Conservation (phyloP, 2,888 invertebrate genomes). For the Cosmorhoe ocellata region DNA sequence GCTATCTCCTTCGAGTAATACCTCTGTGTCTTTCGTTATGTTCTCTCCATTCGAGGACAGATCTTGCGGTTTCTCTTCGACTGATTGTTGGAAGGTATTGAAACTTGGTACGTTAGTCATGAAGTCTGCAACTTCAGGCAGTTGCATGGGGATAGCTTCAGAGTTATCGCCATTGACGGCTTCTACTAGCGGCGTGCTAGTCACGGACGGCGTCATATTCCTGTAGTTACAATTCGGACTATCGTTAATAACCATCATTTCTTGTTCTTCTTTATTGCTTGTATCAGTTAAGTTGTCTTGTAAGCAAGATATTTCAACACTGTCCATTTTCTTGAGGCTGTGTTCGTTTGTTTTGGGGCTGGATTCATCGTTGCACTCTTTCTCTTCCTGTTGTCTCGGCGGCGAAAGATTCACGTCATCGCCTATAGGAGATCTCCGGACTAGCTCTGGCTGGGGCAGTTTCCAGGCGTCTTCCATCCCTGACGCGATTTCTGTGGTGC, state of each 20-base stretch:
- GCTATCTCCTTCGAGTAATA: conserved; percentile 56
- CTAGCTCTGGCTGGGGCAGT: conserved; percentile 62
- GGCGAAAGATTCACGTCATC: conserved; percentile 50
- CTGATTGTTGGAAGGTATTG: conserved; percentile 57
- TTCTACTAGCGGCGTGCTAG: conserved; percentile 64
- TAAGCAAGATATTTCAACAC: conserved; percentile 66
- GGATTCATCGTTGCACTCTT: conserved; percentile 34
- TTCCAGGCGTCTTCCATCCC: conserved; percentile 63
- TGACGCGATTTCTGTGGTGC: conserved; percentile 62
- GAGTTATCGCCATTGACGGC: conserved; percentile 36
- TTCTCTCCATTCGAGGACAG: conserved; percentile 32
- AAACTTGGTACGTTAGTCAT: conserved; percentile 50
- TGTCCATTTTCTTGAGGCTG: conserved; percentile 64
- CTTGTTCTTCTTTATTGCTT: conserved; percentile 39
- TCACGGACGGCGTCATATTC: conserved; percentile 58
- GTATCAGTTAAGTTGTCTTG: conserved; percentile 51
- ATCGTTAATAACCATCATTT: conserved; percentile 40
- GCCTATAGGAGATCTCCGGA: conserved; percentile 59
- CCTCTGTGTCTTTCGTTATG: conserved; percentile 21
- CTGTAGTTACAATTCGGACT: conserved; percentile 56
- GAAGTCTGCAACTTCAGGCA: conserved; percentile 43
- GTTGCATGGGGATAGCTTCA: conserved; percentile 48
- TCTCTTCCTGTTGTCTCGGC: conserved; percentile 41
- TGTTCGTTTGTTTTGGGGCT: conserved; percentile 54
- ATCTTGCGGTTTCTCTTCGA: conserved; percentile 61